Conservation (phyloP, 92 coral and sea anemone species). For the Actinostola sp. region DNA sequence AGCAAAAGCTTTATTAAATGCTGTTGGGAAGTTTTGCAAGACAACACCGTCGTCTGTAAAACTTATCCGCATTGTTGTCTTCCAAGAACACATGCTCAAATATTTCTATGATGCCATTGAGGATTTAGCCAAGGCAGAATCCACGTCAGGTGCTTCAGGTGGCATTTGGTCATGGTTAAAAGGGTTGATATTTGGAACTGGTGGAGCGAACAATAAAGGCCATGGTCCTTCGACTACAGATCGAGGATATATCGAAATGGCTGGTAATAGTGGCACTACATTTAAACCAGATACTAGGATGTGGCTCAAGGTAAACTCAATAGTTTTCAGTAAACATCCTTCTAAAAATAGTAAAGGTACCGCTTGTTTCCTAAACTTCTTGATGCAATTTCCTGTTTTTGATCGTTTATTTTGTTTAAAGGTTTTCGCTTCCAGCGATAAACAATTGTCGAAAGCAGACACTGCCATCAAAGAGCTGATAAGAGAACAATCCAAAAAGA, state of each 20-base stretch:
- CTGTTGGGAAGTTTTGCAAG: slow-evolving; percentile 54
- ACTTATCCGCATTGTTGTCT: slow-evolving; percentile 65
- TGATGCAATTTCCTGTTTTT: too few relatives aligned
- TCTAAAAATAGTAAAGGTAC: too few relatives aligned
- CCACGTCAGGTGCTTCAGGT: slow-evolving; percentile 9
- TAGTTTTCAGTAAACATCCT: too few relatives aligned
- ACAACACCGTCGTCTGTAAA: slow-evolving; percentile 38
- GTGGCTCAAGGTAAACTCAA: slow-evolving; percentile 6
- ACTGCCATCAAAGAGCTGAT: slow-evolving; percentile 35
- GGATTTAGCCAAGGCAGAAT: slow-evolving; percentile 34
- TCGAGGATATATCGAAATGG: neutral
- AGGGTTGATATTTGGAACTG: too few relatives aligned
- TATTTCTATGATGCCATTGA: slow-evolving; percentile 56
- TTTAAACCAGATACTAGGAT: neutral
- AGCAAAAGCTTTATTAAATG: slow-evolving; percentile 59
- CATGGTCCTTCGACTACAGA: too few relatives aligned
- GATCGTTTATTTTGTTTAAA: too few relatives aligned
- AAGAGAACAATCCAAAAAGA: slow-evolving; percentile 39
- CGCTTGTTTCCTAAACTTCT: too few relatives aligned
- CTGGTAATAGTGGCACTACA: neutral
- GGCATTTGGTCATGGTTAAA: neutral
- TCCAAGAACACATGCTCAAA: slow-evolving; percentile 48
- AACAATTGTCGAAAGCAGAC: slow-evolving; percentile 33
- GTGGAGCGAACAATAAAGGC: too few relatives aligned
- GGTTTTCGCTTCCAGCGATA: slow-evolving; percentile 44